Evolutionary conservation across 2,888 invertebrate genomes (phyloP).

Genomic region (Dolichopus griseipennis): DNA sequence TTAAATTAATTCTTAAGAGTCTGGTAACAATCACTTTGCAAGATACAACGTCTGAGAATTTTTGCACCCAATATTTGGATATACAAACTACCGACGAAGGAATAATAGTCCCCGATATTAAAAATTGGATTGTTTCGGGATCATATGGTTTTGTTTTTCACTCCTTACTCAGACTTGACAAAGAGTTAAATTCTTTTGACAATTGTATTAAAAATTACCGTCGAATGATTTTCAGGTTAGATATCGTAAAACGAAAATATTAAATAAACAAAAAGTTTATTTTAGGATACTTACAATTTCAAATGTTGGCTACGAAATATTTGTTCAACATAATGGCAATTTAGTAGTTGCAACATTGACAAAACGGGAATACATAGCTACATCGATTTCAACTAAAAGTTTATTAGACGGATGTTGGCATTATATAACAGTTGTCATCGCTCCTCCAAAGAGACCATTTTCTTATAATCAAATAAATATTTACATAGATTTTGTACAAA

Average conservation of each 20-base stretch:
- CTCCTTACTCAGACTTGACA: slow-evolving; percentile 48
- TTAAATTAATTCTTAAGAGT: slow-evolving; percentile 33
- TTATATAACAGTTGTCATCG: slow-evolving; percentile 46
- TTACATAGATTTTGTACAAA: slow-evolving; percentile 50
- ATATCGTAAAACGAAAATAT: slow-evolving; percentile 25
- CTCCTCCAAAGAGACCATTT: slow-evolving; percentile 48
- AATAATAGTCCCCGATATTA: slow-evolving; percentile 48
- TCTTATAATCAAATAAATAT: slow-evolving; percentile 51
- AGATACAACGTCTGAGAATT: slow-evolving; percentile 35
- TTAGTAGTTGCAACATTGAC: slow-evolving; percentile 50
- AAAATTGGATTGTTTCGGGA: slow-evolving; percentile 50
- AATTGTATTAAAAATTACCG: slow-evolving; percentile 31
- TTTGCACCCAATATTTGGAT: slow-evolving; percentile 48
- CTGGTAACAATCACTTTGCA: slow-evolving; percentile 37
- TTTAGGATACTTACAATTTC: slow-evolving; percentile 46
- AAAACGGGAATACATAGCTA: slow-evolving; percentile 50
- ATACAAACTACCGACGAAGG: slow-evolving; percentile 45
- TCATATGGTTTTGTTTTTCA: slow-evolving; percentile 52
- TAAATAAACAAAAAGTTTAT: slow-evolving; percentile 14
- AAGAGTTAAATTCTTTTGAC: slow-evolving; percentile 22
- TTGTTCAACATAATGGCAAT: slow-evolving; percentile 48
- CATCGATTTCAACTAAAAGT: slow-evolving; percentile 44
- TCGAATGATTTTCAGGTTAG: slow-evolving; percentile 47
- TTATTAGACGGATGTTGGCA: slow-evolving; percentile 49
- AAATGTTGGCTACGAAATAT: slow-evolving; percentile 52